Base-by-base conservation (phyloP, 2,113 vertebrate species). In the Irena cyanogastra region DNA sequence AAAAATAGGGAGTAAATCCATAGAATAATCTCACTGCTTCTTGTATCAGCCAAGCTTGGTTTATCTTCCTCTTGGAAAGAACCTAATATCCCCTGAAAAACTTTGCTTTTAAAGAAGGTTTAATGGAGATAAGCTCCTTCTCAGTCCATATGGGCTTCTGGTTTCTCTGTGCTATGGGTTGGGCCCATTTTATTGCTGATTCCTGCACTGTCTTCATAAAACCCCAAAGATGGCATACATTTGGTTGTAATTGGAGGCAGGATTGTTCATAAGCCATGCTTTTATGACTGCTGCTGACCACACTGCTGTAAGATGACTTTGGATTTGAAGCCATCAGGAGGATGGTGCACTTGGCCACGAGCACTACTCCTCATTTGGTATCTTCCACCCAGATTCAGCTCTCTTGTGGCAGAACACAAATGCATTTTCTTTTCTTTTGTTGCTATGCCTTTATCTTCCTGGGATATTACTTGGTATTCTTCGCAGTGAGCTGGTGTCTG, bases 391-490 rank as follows among this genome's bases (percentile, higher is more conserved):
- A 60, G 76, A 68, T 93, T 92, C 61, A 86, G 80, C 86, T 92
- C 72, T 82, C 49, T 35, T 91, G 83, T 53, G 71, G 35, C 83
- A 72, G 88, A 81, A 68, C 60, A 60, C 52, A 87, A 95, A 60
- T 60, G 64, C 76, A 1, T 82, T 75, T 86, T 88, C 53, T 69
- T 50, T 84, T 35, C 72, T 82, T 95, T 92, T 96, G 86, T 81
- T 95, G 87, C 92, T 49, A 84, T 94, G 90, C 75, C 65, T 93
- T 89, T 92, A 61, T 94, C 87, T 89, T 84, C 50, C 86, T 79
- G 84, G 61, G 91, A 35, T 95, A 19, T 92, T 89, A 96, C 65
- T 96, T 96, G 71, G 87, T 91, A 88, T 95, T 87, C 92, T 95
- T 94, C 0, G 1, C 92, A 95, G 76, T 9, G 85, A 95, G 89